Conservation (phyloP, 2,888 invertebrate species). For the Cephonodes hylas region DNA sequence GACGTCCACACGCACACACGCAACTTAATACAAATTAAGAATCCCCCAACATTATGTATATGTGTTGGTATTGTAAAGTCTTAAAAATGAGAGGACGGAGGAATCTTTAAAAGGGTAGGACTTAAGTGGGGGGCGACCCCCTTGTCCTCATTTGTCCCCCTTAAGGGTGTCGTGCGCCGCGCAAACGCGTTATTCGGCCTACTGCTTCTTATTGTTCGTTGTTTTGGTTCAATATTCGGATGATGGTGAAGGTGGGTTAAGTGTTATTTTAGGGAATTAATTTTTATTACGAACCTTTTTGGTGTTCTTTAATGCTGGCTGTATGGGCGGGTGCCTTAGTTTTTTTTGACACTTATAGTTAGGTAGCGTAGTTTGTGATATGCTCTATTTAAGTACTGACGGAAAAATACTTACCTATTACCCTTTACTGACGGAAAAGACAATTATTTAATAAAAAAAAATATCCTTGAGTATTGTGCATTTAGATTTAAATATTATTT, state of each 20-base stretch:
- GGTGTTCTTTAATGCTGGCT: neutral
- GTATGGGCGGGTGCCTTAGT: neutral
- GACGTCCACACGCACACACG: slow-evolving; percentile 38
- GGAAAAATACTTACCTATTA: too few species aligned
- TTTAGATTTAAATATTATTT: too few species aligned
- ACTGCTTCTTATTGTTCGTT: slow-evolving; percentile 72
- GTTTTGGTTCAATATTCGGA: slow-evolving; percentile 73
- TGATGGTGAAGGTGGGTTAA: slow-evolving; percentile 67
- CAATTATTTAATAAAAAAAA: too few species aligned
- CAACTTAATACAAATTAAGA: slow-evolving; percentile 64
- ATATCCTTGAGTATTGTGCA: too few species aligned
- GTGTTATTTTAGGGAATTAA: slow-evolving; percentile 63
- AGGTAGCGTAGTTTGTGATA: too few species aligned
- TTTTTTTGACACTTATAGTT: too few species aligned
- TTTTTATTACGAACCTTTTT: slow-evolving; percentile 19
- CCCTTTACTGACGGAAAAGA: too few species aligned
- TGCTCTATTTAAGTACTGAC: too few species aligned
- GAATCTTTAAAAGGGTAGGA: slow-evolving; percentile 81
- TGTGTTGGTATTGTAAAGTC: slow-evolving; percentile 79
- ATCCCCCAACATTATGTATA: slow-evolving; percentile 56
- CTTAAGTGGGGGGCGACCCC: slow-evolving; percentile 69
- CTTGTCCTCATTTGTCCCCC: slow-evolving; percentile 41
- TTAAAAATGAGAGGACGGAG: slow-evolving; percentile 79
- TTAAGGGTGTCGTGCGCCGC: slow-evolving; percentile 53
- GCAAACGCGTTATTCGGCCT: slow-evolving; percentile 74